Evolutionary conservation across 2,888 invertebrate species (phyloP), one percentile per base, ranked within the genome.

Genomic region (Saturnia japonica): DNA sequence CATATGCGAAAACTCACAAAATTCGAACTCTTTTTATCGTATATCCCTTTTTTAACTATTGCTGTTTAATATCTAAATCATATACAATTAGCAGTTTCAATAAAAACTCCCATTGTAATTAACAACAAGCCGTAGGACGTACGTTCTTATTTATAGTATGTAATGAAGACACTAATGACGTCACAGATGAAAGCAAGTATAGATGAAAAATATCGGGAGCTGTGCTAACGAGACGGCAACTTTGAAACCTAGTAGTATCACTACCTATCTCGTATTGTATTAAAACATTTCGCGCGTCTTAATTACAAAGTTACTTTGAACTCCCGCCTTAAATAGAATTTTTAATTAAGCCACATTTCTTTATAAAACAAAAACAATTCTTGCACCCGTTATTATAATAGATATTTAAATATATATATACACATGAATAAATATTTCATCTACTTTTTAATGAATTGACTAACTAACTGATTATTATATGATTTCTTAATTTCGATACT

Each of bases 211-310:
- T 76, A 72, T 68, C 76, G 72, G 79, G 79, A 80, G 80, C 77
- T 70, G 66, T 76, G 73, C 82, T 86, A 88, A 89, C 84, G 84
- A 88, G 85, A 80, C 79, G 80, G 80, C 81, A 80, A 81, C 82
- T 82, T 79, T 80, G 77, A 82, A 72, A 75, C 73, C 76, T 78
- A n/a, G n/a, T n/a, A n/a, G n/a, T 74, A 77, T 74, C 78, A 77
- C 76, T 73, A 76, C 76, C 73, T 75, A 74, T 74, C 73, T 74
- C 74, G 64, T 69, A 51, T 68, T 77, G 72, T 78, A 79, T 78
- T 76, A 75, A 73, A 70, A 74, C 72, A 74, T 76, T 76, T 74
- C 74, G 66, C 71, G 72, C 72, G 72, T 74, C 76, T 78, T 83
- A 80, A 84, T 83, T 82, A 82, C 76, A 71, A 75, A 74, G 73